Evolutionary conservation across 2,113 vertebrate species (phyloP).

Genomic region (Zapus hudsonius): DNA sequence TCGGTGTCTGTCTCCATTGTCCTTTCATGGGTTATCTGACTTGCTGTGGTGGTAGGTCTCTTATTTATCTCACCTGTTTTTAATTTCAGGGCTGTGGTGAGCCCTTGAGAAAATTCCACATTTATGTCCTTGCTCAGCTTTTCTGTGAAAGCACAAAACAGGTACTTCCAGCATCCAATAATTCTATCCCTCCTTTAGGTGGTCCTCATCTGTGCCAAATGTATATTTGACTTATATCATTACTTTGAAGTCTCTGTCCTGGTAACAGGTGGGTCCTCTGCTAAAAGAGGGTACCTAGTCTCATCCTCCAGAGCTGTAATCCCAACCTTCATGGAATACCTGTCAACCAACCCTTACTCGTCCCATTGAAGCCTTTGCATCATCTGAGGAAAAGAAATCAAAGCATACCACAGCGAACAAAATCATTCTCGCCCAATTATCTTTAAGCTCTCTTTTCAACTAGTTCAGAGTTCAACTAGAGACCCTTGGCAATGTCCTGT

Average conservation of each 20-base stretch:
- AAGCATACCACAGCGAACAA: neutral
- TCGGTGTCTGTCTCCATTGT: too few species aligned
- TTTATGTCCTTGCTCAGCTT: neutral
- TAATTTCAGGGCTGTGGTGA: neutral
- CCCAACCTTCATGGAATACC: neutral
- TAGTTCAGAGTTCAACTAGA: neutral
- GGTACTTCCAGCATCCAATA: neutral
- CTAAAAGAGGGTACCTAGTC: neutral
- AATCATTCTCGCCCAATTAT: neutral
- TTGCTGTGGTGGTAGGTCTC: too few species aligned
- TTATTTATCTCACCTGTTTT: too few species aligned
- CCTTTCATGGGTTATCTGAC: too few species aligned
- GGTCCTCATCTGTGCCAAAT: neutral
- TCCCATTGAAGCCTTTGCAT: neutral
- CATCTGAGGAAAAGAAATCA: neutral
- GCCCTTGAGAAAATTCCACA: neutral
- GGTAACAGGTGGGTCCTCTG: neutral
- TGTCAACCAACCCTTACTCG: neutral
- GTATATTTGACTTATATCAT: neutral
- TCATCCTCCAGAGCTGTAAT: neutral
- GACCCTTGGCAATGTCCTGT: too few species aligned
- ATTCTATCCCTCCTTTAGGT: too few species aligned
- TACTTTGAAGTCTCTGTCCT: neutral
- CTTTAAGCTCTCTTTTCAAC: neutral
- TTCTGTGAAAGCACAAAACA: neutral